Conservation (phyloP, 2,797 vertebrate genomes). For the Adrianichthys oophorus region DNA sequence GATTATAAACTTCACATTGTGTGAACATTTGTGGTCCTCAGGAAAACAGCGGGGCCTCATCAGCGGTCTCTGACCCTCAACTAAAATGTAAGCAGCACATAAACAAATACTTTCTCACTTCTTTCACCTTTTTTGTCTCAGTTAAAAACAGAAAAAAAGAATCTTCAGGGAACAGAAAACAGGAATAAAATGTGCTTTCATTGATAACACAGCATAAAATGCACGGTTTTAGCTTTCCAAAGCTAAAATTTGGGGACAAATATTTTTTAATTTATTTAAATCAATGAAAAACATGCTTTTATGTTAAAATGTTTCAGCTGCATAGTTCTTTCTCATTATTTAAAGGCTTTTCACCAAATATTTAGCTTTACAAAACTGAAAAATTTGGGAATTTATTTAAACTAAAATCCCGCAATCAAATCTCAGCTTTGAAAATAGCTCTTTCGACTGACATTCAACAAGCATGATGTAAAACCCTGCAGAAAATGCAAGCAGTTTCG, state of each 20-base stretch:
- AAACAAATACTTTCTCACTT: not conserved
- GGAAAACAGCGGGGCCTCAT: constrained; percentile 10
- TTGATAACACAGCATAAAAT: no score
- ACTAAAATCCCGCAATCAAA: no score
- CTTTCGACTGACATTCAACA: not conserved
- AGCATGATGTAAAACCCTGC: not conserved
- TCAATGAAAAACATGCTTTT: no score
- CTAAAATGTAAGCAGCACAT: not conserved
- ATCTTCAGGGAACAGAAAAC: constrained; percentile 35
- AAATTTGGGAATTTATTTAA: not conserved
- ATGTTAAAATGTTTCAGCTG: no score
- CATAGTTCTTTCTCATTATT: no score
- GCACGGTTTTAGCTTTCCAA: no score
- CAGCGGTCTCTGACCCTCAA: constrained; percentile 17
- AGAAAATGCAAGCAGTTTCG: not conserved
- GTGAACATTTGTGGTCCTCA: constrained; percentile 1
- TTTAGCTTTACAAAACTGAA: not conserved
- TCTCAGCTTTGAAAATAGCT: no score
- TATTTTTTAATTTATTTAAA: no score
- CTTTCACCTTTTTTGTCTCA: constrained; percentile 26
- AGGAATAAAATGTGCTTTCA: constrained; percentile 33
- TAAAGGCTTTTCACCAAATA: not conserved
- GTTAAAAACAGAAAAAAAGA: constrained; percentile 26
- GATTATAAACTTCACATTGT: constrained; percentile 11
- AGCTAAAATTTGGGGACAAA: no score